Base-by-base conservation (phyloP, 1,140 invertebrate genomes). In the Aculops lycopersici region DNA sequence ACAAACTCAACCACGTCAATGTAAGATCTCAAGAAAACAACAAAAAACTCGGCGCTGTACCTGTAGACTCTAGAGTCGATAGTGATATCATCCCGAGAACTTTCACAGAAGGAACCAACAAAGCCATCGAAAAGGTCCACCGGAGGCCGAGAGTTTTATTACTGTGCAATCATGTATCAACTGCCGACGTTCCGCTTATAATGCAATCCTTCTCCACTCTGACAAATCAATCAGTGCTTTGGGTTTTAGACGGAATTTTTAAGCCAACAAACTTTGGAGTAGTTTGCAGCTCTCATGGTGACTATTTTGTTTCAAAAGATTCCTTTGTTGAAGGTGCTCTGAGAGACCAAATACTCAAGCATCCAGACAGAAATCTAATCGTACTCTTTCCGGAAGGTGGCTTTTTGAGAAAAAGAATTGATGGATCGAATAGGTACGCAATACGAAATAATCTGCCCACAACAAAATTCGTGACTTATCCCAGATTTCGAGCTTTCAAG, bases 171-270 rank as follows among this genome's bases (percentile, higher is more conserved):
- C 86, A 92, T 58, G 84, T 92, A 61, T 83, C 77, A 41, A 90
- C 84, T 17, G 79, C 71, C 16, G 86, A 94, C 61, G 83, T 90
- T 41, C 83, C 83, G 35, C 65, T 84, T 42, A 59, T 92, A 46
- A 88, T 92, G 77, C 18, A 65, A 17, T 31, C 45, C 13, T 51
- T 51, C 21, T 41, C 42, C 15, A 36, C 41, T 17, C 18, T 43
- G 17, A 20, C 42, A 24, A 60, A 76, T 47, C 67, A 72, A 39
- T 73, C 75, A 58, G 61, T 83, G 21, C 77, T 83, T 70, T 94
- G 86, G 86, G 78, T 94, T 47, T 90, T 92, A 79, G 83, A 90
- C 56, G 63, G 71, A n/a, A n/a, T 88, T 47, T 92, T 92, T 59
- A 80, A 83, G 53, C 88, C 71, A 58, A 90, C 83, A 20, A 86